Base-by-base conservation (phyloP, 2,113 vertebrate species). In the Cricetomys ansorgei region DNA sequence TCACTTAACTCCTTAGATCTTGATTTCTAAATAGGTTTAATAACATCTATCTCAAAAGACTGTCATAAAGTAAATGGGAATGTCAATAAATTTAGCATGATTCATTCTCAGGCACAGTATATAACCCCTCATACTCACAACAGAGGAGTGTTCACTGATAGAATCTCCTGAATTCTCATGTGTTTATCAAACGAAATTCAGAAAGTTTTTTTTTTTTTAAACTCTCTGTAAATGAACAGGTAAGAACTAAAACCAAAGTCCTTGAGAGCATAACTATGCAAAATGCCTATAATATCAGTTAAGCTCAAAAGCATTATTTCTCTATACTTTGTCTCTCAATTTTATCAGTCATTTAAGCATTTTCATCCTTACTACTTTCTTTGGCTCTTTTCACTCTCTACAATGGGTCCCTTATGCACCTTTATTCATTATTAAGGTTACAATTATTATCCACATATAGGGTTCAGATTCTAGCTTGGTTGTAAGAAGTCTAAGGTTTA, bases 11-110 rank as follows among this genome's bases (percentile, higher is more conserved):
- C 88, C 43, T 87, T 76, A 59, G 86, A 59, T 13, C 12, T 76
- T 77, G 7, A 92, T 79, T 73, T 96, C 70, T 65, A 89, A 81
- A 62, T 40, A 57, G 53, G 23, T 73, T 92, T 92, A 94, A 45
- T 80, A 91, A 88, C 7, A 90, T 17, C 34, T 29, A 94, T 64
- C 40, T 84, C 53, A 84, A 94, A 87, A 37, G 8, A 94, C 34
- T 80, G 57, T 59, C n/a, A 92, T 23, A 34, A 96, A 92, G 23
- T 92, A 84, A 89, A 80, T 29, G 21, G 91, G 81, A 93, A 88
- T 43, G 59, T 72, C 64, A 73, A 48, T 17, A 77, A 17, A 77
- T 45, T 90, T 43, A 87, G 73, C 34, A 29, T 43, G 53, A 77
- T 65, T n/a, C 19, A 89, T 75, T 25, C 65, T 57, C 62, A 12